These are phyloP conservation scores for Knipowitschia caucasica DNA, from an alignment of 2,797 vertebrate species.

Conservation along the genomic window DNA sequence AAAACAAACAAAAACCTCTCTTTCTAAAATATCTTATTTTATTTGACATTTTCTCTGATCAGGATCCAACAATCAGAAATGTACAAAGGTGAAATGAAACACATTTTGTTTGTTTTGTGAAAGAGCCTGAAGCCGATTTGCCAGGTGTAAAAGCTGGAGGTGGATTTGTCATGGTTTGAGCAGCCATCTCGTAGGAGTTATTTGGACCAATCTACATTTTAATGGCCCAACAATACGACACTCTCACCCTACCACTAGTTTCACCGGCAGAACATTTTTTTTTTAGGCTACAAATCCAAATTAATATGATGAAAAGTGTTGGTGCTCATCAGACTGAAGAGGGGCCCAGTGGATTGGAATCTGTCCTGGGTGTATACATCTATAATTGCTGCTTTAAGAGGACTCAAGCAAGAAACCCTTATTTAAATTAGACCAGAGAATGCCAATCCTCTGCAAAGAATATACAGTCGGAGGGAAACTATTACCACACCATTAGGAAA, in stretches of 20 bases:
- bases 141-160: conserved; percentile 67
- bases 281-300: neutral
- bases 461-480: conserved; percentile 37
- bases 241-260: conserved; percentile 4
- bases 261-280: neutral
- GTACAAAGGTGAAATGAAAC: neutral
- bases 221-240: conserved; percentile 27
- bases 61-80: neutral
- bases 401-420: conserved; percentile 12
- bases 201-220: conserved; percentile 53
- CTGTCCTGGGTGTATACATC: conserved; percentile 9
- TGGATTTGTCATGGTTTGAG: conserved; percentile 66
- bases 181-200: conserved; percentile 68
- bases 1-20: too few relatives aligned
- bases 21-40: too few relatives aligned
- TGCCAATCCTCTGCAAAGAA: conserved; percentile 23
- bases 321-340: conserved; percentile 3
- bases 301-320: neutral
- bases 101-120: conserved; percentile 28
- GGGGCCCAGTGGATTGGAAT: neutral
- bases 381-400: conserved; percentile 9
- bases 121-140: conserved; percentile 40
- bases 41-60: too few relatives aligned
- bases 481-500: conserved; percentile 43
- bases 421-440: conserved; percentile 33